Evolutionary conservation across 2,113 vertebrate genomes (phyloP).

Genomic region (Pangasianodon gigas): DNA sequence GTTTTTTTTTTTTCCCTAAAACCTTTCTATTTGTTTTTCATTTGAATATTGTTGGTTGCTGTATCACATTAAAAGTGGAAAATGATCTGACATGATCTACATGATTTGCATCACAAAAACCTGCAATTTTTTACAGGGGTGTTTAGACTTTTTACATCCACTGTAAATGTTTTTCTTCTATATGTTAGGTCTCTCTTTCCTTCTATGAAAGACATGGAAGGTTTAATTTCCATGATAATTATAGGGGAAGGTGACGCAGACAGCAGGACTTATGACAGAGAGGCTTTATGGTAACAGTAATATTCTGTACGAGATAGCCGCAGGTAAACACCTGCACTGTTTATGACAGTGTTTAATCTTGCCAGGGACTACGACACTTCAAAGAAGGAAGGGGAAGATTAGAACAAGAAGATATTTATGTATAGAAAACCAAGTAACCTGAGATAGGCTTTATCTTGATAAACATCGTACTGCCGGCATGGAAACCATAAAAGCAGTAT

Average conservation of each 20-base stretch:
- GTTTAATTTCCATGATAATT: constrained; percentile 51
- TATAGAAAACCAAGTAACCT: not conserved
- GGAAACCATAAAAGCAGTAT: not conserved
- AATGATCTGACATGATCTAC: not conserved
- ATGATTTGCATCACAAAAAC: not conserved
- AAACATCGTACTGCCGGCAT: not conserved
- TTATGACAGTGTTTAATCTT: constrained; percentile 25
- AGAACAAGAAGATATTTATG: not conserved
- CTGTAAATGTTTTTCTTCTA: constrained; percentile 20
- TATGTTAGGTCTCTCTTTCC: constrained; percentile 10
- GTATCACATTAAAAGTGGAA: not conserved
- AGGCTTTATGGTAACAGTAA: constrained; percentile 30
- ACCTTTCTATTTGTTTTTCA: not conserved
- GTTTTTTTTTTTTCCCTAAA: not conserved
- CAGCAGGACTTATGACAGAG: constrained; percentile 26
- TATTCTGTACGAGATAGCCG: constrained; percentile 21
- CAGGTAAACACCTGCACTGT: constrained; percentile 49
- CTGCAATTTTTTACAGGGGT: not conserved
- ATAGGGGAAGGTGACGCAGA: constrained; percentile 39
- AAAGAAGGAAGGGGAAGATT: constrained; percentile 1
- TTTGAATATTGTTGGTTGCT: not conserved
- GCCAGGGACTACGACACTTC: not conserved
- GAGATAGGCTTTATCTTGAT: not conserved
- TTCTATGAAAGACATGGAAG: constrained; percentile 23
- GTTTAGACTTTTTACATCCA: not conserved